Evolutionary conservation across 2,113 vertebrate species (phyloP).

Genomic region (Sisor rabdophorus): DNA sequence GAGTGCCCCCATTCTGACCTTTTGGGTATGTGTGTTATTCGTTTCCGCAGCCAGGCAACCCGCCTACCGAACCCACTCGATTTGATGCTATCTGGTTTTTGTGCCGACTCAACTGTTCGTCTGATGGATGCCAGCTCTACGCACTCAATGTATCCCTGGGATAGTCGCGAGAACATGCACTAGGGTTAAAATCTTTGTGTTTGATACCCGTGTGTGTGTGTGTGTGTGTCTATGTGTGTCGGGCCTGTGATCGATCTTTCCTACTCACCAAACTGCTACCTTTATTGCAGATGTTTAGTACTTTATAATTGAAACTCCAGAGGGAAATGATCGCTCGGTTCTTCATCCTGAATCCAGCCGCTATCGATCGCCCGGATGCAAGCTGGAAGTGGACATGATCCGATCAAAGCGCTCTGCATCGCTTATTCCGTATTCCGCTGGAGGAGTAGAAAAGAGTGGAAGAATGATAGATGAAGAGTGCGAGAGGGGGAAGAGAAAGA

Average conservation of each 20-base stretch:
- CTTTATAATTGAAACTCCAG: constrained; percentile 63
- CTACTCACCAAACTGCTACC: constrained; percentile 28
- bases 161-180: background rate
- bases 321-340: constrained; percentile 55
- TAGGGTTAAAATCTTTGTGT: background rate
- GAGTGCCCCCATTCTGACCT: background rate
- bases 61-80: background rate
- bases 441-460: constrained; percentile 3
- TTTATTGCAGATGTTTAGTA: constrained; percentile 61
- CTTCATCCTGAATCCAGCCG: constrained; percentile 48
- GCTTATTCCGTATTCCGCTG: constrained; percentile 49
- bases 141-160: background rate
- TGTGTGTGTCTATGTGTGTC: background rate
- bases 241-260: constrained; percentile 52
- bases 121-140: constrained; percentile 1
- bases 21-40: background rate
- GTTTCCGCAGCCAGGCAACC: background rate
- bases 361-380: constrained; percentile 50
- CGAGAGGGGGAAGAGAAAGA: background rate
- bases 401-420: constrained; percentile 41
- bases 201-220: constrained; percentile 19
- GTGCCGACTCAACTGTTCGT: constrained; percentile 6
- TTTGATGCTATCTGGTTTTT: constrained; percentile 10
- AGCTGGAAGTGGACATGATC: constrained; percentile 55
- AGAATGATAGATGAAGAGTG: background rate